phyloP scores from a whole-genome alignment of 2,113 vertebrate genomes.

The Pangasianodon hypophthalmus region DNA sequence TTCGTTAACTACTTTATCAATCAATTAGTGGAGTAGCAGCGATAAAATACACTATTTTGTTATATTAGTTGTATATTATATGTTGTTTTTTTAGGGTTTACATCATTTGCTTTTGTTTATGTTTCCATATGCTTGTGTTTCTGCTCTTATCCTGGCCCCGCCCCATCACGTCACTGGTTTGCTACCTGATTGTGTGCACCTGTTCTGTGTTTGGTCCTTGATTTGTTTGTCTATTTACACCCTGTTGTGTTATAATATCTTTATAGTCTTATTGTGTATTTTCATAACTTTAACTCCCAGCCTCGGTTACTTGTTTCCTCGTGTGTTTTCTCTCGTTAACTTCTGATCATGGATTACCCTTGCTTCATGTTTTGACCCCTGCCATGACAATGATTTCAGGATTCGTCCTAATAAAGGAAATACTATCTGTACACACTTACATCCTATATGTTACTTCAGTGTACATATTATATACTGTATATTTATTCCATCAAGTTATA shows the following conservation, averaged over 20 bases:
- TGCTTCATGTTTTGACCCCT: neutral
- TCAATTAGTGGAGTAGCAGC: neutral
- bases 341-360: neutral
- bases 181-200: neutral
- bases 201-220: neutral
- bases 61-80: neutral
- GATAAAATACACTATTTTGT: neutral
- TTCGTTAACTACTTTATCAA: neutral
- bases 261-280: too few relatives aligned
- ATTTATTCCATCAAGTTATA: too few relatives aligned
- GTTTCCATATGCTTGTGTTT: neutral
- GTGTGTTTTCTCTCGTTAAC: neutral
- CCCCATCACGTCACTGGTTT: neutral
- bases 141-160: neutral
- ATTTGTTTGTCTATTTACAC: neutral
- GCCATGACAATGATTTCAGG: too few relatives aligned
- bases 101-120: neutral
- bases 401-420: too few relatives aligned
- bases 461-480: neutral
- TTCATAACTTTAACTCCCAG: too few relatives aligned
- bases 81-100: neutral
- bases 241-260: too few relatives aligned
- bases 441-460: neutral
- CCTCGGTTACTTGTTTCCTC: neutral
- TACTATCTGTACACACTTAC: too few relatives aligned